Evolutionary conservation across 2,113 vertebrate species (phyloP), one percentile per base, ranked within the genome.

Genomic region (Centropus unirufus): DNA sequence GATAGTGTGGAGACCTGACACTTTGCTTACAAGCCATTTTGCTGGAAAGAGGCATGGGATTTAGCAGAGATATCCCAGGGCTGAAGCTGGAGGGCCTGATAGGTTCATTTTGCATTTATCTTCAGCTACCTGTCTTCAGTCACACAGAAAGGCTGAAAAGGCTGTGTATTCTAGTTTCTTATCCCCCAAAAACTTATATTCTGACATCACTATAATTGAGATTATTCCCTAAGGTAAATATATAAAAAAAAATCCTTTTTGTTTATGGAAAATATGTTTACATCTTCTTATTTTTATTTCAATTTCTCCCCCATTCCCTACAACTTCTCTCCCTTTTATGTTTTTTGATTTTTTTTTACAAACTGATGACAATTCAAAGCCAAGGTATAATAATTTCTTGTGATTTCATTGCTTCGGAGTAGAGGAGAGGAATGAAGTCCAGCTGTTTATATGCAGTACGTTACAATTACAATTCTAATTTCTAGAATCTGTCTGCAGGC

Each of bases 381-480:
- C 40, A 86, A 87, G 54, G 44, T 87, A 23, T 49, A 23, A 23
- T 49, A 90, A 87, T 96, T 97, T 87, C 90, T 92, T 80, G 51
- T 83, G 63, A 92, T 94, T 96, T 97, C 96, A 97, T 84, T 97
- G 92, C 91, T 98, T 96, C 83, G 90, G 78, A 97, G 23, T 54
- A 95, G 63, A 96, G 90, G 83, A 88, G 77, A 97, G 85, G 61
- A 93, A 97, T 93, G 93, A 51, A 96, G 84, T 97, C 95, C 93
- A 97, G 95, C 96, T 97, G 96, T 96, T 98, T 97, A 94, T 95
- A 93, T 90, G 93, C 85, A 94, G 52, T 96, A 96, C 75, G 84
- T 66, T 96, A 91, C 96, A 97, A 97, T 97, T 97, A 95, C 92
- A 97, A 97, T 96, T 95, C 96, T 97, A 96, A 96, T 97, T 98